Conservation (phyloP, 2,888 invertebrate species). For the Suillia variegata region DNA sequence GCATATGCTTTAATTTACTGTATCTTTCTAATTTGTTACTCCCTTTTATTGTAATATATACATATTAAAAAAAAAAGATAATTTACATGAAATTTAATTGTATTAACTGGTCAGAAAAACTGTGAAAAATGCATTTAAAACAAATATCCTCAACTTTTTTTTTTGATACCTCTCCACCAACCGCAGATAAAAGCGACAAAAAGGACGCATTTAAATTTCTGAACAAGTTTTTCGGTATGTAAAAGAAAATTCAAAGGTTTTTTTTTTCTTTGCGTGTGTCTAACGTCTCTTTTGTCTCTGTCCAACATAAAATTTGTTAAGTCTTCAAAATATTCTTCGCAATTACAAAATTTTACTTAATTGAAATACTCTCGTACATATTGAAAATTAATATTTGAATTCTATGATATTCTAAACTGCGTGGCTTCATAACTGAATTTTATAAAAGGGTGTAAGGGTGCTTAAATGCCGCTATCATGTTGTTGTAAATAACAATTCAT, state of each 20-base stretch:
- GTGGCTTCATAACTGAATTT: no score
- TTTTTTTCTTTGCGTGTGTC: neutral
- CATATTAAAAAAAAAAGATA: neutral
- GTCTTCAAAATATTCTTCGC: neutral
- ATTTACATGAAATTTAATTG: neutral
- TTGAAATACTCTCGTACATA: no score
- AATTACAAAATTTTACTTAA: neutral
- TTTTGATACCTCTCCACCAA: slow-evolving; percentile 36
- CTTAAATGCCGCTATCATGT: no score
- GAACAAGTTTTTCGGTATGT: slow-evolving; percentile 48
- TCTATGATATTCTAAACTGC: no score
- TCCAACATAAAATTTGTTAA: neutral
- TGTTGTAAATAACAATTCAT: no score
- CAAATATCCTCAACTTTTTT: slow-evolving; percentile 10
- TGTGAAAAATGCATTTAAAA: no score
- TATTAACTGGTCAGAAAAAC: no score
- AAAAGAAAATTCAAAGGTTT: slow-evolving; percentile 22
- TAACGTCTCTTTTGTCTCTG: slow-evolving; percentile 10
- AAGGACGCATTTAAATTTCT: slow-evolving; percentile 49
- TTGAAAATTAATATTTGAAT: no score
- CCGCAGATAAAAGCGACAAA: slow-evolving; percentile 45
- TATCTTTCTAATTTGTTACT: neutral
- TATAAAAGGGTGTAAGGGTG: no score
- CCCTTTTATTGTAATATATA: neutral
- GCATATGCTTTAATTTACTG: neutral